These are phyloP conservation scores for Stegophylla sp. DNA, from an alignment of 2,888 invertebrate species.

Conservation along the genomic window DNA sequence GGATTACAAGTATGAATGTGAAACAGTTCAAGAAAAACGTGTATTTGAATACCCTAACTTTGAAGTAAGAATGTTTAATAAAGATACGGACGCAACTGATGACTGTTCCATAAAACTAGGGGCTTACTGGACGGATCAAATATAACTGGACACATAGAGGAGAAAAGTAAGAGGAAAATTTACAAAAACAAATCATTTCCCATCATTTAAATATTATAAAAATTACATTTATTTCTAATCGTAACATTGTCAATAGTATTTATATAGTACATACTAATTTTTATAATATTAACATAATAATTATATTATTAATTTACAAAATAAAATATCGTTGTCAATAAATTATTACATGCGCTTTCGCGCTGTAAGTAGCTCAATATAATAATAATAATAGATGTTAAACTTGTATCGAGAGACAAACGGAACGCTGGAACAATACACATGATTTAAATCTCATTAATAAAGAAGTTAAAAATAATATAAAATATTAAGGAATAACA, in stretches of 20 bases:
- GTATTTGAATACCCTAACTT: too few relatives aligned
- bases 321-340: constrained; percentile 49
- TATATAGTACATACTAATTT: constrained; percentile 47
- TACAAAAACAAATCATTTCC: not conserved
- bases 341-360: constrained; percentile 12
- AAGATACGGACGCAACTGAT: too few relatives aligned
- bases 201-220: constrained; percentile 53
- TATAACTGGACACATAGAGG: too few relatives aligned
- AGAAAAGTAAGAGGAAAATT: not conserved
- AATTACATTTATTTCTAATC: constrained; percentile 59
- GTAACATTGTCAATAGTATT: constrained; percentile 56
- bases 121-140: too few relatives aligned
- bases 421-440: constrained; percentile 34
- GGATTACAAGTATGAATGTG: too few relatives aligned
- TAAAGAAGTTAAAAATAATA: constrained; percentile 14
- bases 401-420: constrained; percentile 6
- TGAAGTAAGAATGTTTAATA: too few relatives aligned
- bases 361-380: constrained; percentile 12
- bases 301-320: constrained; percentile 44
- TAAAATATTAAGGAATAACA: constrained; percentile 47
- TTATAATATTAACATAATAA: constrained; percentile 40
- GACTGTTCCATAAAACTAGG: too few relatives aligned
- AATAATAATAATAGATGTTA: constrained; percentile 32
- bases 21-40: too few relatives aligned
- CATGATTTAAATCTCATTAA: constrained; percentile 12